Percentiles rank a stretch among this genome's conserved stretches.
These are phyloP conservation scores for Temnothorax nylanderi DNA, from an alignment of 1,140 invertebrate genomes.

Conservation along the genomic window DNA sequence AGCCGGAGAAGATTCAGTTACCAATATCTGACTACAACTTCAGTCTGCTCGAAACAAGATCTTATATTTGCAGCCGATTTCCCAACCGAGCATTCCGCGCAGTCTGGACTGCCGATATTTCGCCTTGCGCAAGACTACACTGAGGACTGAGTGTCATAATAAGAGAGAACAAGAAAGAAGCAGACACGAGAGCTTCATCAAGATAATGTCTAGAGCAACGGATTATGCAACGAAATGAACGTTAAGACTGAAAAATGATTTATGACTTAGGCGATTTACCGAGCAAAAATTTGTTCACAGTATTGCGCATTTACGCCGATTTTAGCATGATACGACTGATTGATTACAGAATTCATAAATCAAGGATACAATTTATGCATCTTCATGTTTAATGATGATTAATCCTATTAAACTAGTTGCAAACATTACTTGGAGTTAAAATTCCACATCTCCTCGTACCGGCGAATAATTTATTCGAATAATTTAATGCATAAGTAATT, in stretches of 20 bases:
- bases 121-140: constrained; percentile 38
- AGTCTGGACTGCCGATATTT: constrained; percentile 32
- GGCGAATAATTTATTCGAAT: constrained; percentile 22
- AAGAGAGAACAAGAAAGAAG: constrained; percentile 10
- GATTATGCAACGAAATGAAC: constrained; percentile 37
- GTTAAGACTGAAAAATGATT: constrained; percentile 19
- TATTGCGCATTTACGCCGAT: constrained; percentile 4
- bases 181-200: constrained; percentile 4
- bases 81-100: constrained; percentile 32
- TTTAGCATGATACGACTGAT: constrained; percentile 7
- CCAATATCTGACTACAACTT: constrained; percentile 54
- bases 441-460: not conserved
- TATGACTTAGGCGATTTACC: not conserved
- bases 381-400: constrained; percentile 26
- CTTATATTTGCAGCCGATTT: constrained; percentile 52
- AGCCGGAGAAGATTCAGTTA: constrained; percentile 50
- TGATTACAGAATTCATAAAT: constrained; percentile 24
- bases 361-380: constrained; percentile 35
- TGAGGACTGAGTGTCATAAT: constrained; percentile 19
- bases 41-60: not conserved
- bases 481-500: constrained; percentile 22
- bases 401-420: not conserved
- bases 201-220: constrained; percentile 31
- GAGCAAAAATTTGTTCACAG: not conserved
- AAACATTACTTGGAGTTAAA: constrained; percentile 17